Conservation (phyloP, 1,140 invertebrate genomes). For the Lucilia cuprina region DNA sequence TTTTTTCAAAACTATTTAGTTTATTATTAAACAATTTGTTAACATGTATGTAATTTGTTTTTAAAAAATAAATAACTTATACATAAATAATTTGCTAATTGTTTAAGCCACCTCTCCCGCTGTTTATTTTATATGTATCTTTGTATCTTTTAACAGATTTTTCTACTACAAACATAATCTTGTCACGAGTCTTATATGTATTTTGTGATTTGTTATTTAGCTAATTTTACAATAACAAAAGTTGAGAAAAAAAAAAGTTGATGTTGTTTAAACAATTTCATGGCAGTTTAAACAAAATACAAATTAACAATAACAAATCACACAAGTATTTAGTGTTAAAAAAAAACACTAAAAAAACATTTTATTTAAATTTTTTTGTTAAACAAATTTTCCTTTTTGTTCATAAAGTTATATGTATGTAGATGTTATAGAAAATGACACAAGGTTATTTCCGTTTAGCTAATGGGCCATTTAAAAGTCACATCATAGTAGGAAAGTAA, state of each 20-base stretch:
- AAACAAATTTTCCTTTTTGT: background rate
- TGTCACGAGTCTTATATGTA: slow-evolving; percentile 5
- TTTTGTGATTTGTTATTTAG: background rate
- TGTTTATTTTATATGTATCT: background rate
- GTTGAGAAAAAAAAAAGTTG: background rate
- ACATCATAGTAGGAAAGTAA: background rate
- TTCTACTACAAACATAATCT: background rate
- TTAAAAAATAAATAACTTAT: background rate
- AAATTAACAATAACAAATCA: background rate
- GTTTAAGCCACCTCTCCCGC: slow-evolving; percentile 19
- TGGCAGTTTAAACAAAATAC: slow-evolving; percentile 18
- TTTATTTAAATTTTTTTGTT: background rate
- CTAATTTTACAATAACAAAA: background rate
- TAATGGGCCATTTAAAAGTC: background rate
- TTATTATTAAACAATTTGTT: background rate
- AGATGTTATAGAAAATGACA: background rate
- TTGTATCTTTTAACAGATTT: background rate
- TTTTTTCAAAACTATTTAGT: background rate
- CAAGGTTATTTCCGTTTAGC: slow-evolving; percentile 5
- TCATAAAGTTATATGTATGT: background rate
- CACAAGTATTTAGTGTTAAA: background rate
- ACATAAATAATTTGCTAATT: background rate
- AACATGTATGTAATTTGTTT: background rate
- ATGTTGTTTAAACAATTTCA: slow-evolving; percentile 23
- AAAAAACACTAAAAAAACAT: background rate